Conservation (phyloP, 2,113 vertebrate species). For the Chlorocebus sabaeus region DNA sequence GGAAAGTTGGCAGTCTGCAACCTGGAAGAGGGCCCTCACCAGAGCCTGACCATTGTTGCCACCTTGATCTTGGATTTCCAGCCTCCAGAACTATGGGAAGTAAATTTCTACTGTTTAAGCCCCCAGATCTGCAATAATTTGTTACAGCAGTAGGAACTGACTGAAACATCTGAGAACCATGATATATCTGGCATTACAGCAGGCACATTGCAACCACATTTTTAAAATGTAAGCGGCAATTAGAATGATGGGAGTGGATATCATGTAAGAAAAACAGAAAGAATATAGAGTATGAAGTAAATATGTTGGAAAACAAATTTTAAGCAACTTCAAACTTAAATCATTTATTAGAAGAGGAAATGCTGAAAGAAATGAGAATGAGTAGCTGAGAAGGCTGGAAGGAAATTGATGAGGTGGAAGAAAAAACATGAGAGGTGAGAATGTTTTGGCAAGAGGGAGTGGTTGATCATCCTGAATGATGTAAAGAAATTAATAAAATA, state of each 20-base stretch:
- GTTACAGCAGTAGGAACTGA: neutral
- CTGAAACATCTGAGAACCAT: neutral
- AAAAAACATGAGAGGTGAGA: neutral
- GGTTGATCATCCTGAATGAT: neutral
- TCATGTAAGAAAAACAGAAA: neutral
- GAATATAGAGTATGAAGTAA: neutral
- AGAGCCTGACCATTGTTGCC: neutral
- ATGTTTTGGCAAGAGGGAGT: neutral
- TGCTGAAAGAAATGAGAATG: neutral
- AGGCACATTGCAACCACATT: neutral
- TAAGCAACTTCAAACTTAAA: neutral
- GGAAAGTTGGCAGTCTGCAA: neutral
- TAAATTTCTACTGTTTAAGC: neutral
- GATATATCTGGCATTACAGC: neutral
- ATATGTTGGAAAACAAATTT: neutral
- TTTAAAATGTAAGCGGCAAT: neutral
- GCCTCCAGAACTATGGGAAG: neutral
- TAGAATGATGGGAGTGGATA: neutral
- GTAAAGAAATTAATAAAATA: neutral
- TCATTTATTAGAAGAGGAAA: neutral
- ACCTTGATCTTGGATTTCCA: neutral
- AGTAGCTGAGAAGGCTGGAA: neutral
- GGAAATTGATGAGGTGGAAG: neutral
- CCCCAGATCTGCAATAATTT: neutral
- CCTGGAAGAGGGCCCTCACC: neutral